Evolutionary conservation across 2,113 vertebrate species (phyloP).

Genomic region (Forbesichthys agassizii): DNA sequence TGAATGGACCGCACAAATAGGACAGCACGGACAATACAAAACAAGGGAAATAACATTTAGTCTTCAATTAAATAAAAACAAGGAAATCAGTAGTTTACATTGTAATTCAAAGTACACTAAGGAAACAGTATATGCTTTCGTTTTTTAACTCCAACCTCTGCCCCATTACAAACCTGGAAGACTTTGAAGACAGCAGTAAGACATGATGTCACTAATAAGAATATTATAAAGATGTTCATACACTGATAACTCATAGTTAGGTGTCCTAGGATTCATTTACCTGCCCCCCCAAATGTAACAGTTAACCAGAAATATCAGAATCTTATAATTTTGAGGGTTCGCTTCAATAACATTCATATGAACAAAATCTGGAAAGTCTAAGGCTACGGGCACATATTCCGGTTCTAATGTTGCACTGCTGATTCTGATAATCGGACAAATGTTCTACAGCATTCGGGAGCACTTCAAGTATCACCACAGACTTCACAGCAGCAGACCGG

Average conservation of each 20-base stretch:
- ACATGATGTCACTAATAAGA: conserved; percentile 40
- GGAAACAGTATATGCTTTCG: conserved; percentile 40
- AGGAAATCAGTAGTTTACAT: conserved; percentile 48
- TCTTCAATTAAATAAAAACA: conserved; percentile 64
- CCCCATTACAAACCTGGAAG: conserved; percentile 79
- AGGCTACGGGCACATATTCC: conserved; percentile 15
- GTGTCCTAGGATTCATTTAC: neutral
- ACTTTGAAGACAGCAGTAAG: conserved; percentile 52
- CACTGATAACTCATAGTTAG: neutral
- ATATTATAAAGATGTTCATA: conserved; percentile 29
- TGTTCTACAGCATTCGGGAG: conserved; percentile 76
- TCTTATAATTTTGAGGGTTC: conserved; percentile 23
- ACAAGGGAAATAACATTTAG: conserved; percentile 46
- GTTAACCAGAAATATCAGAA: conserved; percentile 27
- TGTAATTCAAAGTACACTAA: conserved; percentile 43
- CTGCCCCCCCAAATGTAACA: conserved; percentile 7
- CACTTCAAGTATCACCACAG: conserved; percentile 87
- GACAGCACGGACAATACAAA: conserved; percentile 27
- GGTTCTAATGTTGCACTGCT: conserved; percentile 12
- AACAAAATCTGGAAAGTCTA: conserved; percentile 25
- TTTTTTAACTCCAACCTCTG: conserved; percentile 53
- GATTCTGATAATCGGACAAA: conserved; percentile 54
- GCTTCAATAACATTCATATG: neutral
- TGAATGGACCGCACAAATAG: conserved; percentile 5
- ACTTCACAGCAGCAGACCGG: conserved; percentile 76